These are phyloP conservation scores for Cyanoramphus novaezelandiae DNA, from an alignment of 2,113 vertebrate genomes.

Conservation along the genomic window DNA sequence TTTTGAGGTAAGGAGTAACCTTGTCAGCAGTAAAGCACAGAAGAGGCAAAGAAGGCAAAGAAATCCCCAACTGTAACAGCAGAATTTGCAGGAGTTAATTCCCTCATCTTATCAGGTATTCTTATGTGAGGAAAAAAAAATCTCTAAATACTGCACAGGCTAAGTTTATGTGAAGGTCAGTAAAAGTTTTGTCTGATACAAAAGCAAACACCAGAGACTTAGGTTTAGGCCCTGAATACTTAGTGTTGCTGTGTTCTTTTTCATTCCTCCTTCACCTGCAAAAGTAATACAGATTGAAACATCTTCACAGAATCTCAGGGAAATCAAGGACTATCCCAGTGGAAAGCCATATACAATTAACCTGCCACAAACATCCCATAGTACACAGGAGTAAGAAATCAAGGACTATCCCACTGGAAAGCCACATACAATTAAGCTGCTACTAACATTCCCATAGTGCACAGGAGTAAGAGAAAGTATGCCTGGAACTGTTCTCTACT, in stretches of 20 bases:
- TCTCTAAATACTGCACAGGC: neutral
- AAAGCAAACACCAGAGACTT: neutral
- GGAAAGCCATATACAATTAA: neutral
- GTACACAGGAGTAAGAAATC: neutral
- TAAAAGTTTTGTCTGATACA: neutral
- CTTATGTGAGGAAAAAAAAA: neutral
- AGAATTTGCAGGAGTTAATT: neutral
- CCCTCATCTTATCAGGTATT: neutral
- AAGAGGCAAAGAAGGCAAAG: neutral
- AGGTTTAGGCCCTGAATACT: neutral
- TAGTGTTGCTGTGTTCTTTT: neutral
- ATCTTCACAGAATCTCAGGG: neutral
- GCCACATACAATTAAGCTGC: neutral
- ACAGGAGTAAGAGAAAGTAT: neutral
- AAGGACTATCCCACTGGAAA: neutral
- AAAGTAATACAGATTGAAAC: neutral
- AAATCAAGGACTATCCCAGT: neutral
- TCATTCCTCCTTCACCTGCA: neutral
- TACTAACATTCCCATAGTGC: neutral
- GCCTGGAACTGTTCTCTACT: neutral
- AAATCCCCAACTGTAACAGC: neutral
- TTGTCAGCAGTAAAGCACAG: neutral
- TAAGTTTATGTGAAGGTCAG: neutral
- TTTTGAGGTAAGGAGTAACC: neutral
- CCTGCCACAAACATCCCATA: neutral